These are phyloP conservation scores for Sarcophaga caerulescens DNA, from an alignment of 2,888 invertebrate species.

Conservation along the genomic window DNA sequence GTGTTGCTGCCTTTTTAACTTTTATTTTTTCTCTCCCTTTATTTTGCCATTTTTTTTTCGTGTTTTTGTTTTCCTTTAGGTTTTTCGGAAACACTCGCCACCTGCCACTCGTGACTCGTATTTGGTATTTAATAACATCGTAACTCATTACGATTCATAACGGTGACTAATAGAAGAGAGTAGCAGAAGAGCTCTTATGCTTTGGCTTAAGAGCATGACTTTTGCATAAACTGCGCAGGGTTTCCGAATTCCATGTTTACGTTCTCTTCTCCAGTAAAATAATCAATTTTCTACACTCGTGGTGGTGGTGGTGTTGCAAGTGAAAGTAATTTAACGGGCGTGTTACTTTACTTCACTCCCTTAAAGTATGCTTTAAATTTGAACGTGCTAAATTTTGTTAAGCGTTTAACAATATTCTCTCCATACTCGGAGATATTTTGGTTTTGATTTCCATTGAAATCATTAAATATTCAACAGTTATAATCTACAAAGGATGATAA, in stretches of 20 bases:
- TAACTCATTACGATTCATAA: no score
- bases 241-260: conserved; percentile 3
- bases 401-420: neutral
- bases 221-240: conserved; percentile 40
- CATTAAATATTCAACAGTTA: conserved; percentile 74
- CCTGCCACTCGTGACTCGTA: no score
- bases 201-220: no score
- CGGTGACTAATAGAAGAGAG: no score
- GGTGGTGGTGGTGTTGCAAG: conserved; percentile 12
- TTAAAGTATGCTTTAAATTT: neutral
- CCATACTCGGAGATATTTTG: neutral
- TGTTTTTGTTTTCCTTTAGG: neutral
- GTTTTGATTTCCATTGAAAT: neutral
- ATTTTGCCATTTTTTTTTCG: neutral
- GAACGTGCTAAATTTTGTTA: neutral
- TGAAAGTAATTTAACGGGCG: conserved; percentile 59
- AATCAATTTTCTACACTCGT: conserved; percentile 42
- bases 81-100: neutral
- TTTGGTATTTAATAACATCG: no score
- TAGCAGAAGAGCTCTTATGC: neutral
- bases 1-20: neutral
- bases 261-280: neutral
- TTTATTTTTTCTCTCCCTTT: neutral
- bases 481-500: conserved; percentile 69
- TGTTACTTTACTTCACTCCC: conserved; percentile 39